Evolutionary conservation across 1,140 invertebrate species (phyloP), one percentile per base, ranked within the genome.

Genomic region (Chymomyza costata): DNA sequence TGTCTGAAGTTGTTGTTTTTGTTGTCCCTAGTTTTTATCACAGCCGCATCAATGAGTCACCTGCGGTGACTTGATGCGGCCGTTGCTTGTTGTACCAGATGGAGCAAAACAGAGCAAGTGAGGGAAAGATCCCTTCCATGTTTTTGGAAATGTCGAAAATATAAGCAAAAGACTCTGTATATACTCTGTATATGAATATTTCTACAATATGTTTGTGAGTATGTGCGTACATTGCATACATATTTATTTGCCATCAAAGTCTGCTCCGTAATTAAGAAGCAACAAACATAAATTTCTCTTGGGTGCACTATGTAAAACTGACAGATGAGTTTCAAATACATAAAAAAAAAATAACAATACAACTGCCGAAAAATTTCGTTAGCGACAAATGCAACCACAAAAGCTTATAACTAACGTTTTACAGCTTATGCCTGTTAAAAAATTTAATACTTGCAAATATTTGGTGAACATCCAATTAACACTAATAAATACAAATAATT

Each of bases 251-350:
- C 66, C 71, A 76, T 76, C 66, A 76, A 76, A 76, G 71, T 76
- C 63, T 40, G 51, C 47, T 54, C 31, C 71, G 73, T 76, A 71
- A 76, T 76, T 76, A 71, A 71, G 71, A 76, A 80, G 71, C 71
- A 76, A 70, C 71, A 76, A 80, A 78, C 66, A 71, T 63, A n/a
- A 76, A 76, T 76, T 76, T 76, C 71, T 76, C 71, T 64, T 28
- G 71, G 73, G 71, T 63, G 73, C 71, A 78, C 62, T 76, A 76
- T 76, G 71, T 71, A 76, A 76, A 76, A 71, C 71, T 76, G 71
- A 78, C 71, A 78, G 71, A 76, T 78, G 71, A 76, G 57, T 71
- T 52, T 61, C 58, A 19, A 25, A n/a, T n/a, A n/a, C n/a, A n/a
- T n/a, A 35, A 59, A 63, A 39, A 46, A 52, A n/a, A n/a, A n/a